Percentiles rank a stretch among this genome's conserved stretches.
phyloP scores from a whole-genome alignment of 1,140 invertebrate species.

The Telenomus remus region DNA sequence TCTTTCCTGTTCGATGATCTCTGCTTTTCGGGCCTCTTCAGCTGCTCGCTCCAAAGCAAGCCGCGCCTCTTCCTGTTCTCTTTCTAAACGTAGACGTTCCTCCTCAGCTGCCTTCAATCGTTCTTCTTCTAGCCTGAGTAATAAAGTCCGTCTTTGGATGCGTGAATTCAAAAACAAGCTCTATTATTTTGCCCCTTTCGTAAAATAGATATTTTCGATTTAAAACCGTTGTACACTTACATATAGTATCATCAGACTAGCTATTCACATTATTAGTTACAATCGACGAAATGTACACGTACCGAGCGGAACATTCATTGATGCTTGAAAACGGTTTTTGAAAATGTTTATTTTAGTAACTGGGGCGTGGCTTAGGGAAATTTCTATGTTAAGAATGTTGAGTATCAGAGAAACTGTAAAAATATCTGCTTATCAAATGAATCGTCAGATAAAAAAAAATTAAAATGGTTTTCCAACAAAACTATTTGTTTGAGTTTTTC shows the following conservation, averaged over 20 bases:
- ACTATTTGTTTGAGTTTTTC: not conserved
- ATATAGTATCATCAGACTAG: not conserved
- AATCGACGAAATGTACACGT: not conserved
- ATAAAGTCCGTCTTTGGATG: conserved; percentile 51
- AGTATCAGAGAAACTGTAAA: not conserved
- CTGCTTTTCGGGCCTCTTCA: conserved; percentile 62
- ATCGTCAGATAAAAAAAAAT: no score
- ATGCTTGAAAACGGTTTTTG: conserved; percentile 37
- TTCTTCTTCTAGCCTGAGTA: conserved; percentile 64
- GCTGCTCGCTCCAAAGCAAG: conserved; percentile 63
- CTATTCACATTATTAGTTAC: conserved; percentile 28
- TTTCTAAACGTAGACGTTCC: conserved; percentile 63
- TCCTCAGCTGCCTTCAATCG: conserved; percentile 63
- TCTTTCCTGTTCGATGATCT: conserved; percentile 70
- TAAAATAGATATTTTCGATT: conserved; percentile 41
- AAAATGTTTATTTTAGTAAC: conserved; percentile 53
- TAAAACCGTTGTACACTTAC: conserved; percentile 26
- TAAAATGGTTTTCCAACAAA: not conserved
- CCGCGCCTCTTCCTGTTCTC: conserved; percentile 65
- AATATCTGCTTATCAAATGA: no score
- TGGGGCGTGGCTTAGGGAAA: conserved; percentile 41
- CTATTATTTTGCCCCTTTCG: conserved; percentile 34
- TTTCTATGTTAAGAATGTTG: conserved; percentile 33
- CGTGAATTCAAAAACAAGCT: conserved; percentile 32
- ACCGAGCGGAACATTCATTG: conserved; percentile 5